Evolutionary conservation across 2,797 vertebrate species (phyloP), one percentile per base, ranked within the genome.

Genomic region (Diglossa cyanea): DNA sequence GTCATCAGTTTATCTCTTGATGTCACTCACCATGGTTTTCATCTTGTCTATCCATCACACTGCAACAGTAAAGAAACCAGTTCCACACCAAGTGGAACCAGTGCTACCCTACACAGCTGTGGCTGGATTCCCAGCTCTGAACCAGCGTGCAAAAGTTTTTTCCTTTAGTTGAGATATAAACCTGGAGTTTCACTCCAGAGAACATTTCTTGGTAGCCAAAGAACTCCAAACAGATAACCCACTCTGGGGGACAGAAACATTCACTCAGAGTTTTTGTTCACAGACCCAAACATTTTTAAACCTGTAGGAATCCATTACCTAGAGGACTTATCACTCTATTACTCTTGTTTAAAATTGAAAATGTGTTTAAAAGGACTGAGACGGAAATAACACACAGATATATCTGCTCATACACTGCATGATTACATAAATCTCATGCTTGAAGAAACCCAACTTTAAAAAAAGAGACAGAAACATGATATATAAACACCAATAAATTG

Each of bases 201-300:
- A 37, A 20, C 6, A 24, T 75, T 66, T 57, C 13, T 15, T 77
- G 4, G 13, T 72, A 28, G 31, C 11, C 24, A 60, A 42, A 18
- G 11, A 20, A 40, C n/a, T 77, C 13, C 10, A 53, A 35, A 50
- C 3, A 1, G 6, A 23, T 26, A 62, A 18, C 1, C 1, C 18
- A 4, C 3, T 25, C 7, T 54, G 21, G 0, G 11, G 6, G 3
- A 47, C 23, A 61, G 15, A 48, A 19, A 6, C 1, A 2, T 53
- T 67, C 12, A 55, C 21, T 72, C 16, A 28, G 6, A 16, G 21
- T 7, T 75, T 90, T 85, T 66, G 47, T 78, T 81, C 19, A 39
- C 31, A 86, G 26, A 11, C 5, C 3, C 4, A 11, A 16, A 4
- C 6, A n/a, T 54, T 35, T 72, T 61, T 42, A 19, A 65, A 37